phyloP scores from a whole-genome alignment of 2,888 invertebrate genomes.

The Craniophora ligustri region DNA sequence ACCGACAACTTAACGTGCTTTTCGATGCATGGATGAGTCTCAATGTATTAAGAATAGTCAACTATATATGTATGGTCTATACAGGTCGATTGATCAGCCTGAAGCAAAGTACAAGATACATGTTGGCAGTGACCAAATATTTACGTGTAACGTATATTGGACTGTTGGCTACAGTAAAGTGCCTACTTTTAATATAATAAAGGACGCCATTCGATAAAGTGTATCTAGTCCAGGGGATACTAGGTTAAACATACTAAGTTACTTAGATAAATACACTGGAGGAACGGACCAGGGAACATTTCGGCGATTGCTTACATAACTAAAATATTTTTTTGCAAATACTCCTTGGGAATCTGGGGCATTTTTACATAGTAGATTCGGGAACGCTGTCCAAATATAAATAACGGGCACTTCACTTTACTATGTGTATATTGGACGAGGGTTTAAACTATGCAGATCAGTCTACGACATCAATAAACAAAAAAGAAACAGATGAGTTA shows the following conservation, averaged over 20 bases:
- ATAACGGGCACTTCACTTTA: not conserved
- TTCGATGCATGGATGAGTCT: no score
- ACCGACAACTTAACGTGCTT: no score
- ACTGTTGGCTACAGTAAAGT: conserved; percentile 17
- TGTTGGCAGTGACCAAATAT: conserved; percentile 5
- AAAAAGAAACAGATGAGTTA: not conserved
- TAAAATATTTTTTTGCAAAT: conserved; percentile 38
- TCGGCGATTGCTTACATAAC: conserved; percentile 42
- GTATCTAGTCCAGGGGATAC: conserved; percentile 31
- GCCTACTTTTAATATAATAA: conserved; percentile 21
- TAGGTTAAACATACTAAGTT: conserved; percentile 41
- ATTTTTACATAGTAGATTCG: conserved; percentile 33
- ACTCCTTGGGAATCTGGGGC: conserved; percentile 18
- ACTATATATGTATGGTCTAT: no score
- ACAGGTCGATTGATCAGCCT: no score
- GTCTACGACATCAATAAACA: no score
- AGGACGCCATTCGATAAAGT: conserved; percentile 24
- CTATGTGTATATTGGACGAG: not conserved
- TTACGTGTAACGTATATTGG: conserved; percentile 12
- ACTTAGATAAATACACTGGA: conserved; percentile 42
- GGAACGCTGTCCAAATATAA: conserved; percentile 11
- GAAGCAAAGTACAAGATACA: no score
- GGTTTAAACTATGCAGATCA: not conserved
- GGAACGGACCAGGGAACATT: conserved; percentile 29
- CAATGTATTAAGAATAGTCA: no score